A percentile compares a stretch with the other conserved stretches of the same genome.
These are phyloP conservation scores for Neodiprion fabricii DNA, from an alignment of 1,140 invertebrate genomes.

Conservation along the genomic window DNA sequence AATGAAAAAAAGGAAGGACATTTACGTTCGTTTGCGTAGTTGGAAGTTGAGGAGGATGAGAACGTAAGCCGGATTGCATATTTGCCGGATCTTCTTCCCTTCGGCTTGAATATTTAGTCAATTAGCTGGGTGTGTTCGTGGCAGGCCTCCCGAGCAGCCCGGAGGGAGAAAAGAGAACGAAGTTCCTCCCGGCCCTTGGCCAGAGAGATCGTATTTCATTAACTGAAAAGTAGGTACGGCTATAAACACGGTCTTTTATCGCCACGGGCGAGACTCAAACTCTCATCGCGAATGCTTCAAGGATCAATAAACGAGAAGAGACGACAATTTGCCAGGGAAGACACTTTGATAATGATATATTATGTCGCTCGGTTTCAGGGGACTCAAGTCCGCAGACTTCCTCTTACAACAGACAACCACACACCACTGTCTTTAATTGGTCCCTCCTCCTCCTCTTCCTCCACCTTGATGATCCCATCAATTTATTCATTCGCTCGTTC, in stretches of 20 bases:
- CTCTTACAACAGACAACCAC: too few relatives aligned
- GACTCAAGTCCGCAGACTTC: too few relatives aligned
- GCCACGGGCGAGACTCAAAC: slow-evolving; percentile 9
- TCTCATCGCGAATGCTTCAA: background rate
- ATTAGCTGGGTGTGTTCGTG: slow-evolving; percentile 19
- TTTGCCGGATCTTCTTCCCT: background rate
- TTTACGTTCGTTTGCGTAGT: too few relatives aligned
- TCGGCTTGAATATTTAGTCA: slow-evolving; percentile 21
- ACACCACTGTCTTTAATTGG: too few relatives aligned
- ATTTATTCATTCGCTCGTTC: too few relatives aligned
- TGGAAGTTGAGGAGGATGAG: too few relatives aligned
- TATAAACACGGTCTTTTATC: slow-evolving; percentile 26
- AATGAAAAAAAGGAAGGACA: too few relatives aligned
- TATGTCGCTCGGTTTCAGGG: too few relatives aligned
- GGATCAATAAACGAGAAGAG: background rate
- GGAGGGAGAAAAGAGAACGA: slow-evolving; percentile 8
- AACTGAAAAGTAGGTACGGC: slow-evolving; percentile 27
- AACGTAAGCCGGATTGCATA: background rate
- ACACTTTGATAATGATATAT: background rate
- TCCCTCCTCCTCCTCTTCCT: background rate
- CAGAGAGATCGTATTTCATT: slow-evolving; percentile 29
- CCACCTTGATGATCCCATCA: background rate
- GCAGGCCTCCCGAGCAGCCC: background rate
- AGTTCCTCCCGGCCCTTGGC: slow-evolving; percentile 19
- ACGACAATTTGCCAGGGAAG: background rate